Base-by-base conservation (phyloP, 2,888 invertebrate genomes). In the Acrobasis suavella region DNA sequence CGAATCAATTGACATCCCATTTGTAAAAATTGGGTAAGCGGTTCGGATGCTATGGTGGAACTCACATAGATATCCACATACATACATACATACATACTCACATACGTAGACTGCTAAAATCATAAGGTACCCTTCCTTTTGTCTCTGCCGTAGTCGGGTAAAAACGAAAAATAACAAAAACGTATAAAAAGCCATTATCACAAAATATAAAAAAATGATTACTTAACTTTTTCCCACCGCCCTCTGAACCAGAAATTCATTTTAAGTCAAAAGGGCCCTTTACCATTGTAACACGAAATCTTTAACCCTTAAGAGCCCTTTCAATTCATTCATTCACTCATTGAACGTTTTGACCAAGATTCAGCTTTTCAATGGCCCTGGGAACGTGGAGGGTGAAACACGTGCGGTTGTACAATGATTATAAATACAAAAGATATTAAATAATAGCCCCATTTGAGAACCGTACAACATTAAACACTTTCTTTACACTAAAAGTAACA, bases 381-480 rank as follows among this genome's bases (percentile, higher is more conserved):
- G 60, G 65, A 65, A 65, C 17, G 32, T 15, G 14, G 12, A 14
- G 17, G 12, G 46, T 16, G 22, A 16, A 56, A 49, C 65, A 65
- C 65, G 65, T 65, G 65, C 65, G 49, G 58, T 32, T 46, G 22
- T 10, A 65, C 60, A 65, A 65, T 62, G 52, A 56, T 56, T 42
- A 17, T 7, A 12, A 1, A 12, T 42, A 46, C 56, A 56, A 46
- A 56, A 42, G 22, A 46, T 22, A 56, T 56, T 61, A 66, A 66
- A 68, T 62, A 46, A 46, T 10, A 46, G 12, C 42, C 56, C 56
- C 56, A 12, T 56, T 42, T 9, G 42, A 12, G 42, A 56, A 56
- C 56, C 9, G 42, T 46, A 14, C 17, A 7, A 17, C 3, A 56
- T 17, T 42, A 56, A 56, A 56, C 56, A 17, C 22, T 14, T 6